Base-by-base conservation (phyloP, 2,113 vertebrate species). In the Chloroceryle aenea region DNA sequence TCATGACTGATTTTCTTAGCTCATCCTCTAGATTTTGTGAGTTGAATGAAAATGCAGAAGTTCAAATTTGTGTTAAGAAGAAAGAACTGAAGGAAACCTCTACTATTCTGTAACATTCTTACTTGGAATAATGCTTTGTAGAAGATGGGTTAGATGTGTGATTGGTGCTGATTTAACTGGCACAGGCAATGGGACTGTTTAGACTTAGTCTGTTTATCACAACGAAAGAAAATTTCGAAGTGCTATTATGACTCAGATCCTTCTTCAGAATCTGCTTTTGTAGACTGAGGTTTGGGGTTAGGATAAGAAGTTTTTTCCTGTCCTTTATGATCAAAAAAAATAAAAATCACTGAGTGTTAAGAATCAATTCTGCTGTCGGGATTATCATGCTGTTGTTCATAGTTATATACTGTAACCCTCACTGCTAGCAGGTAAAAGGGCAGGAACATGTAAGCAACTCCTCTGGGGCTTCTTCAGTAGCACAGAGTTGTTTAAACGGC, bases 21-120 rank as follows among this genome's bases (percentile, higher is more conserved):
- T 78, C 18, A 68, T 69, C 69, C 23, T 61, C 56, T 79, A 92
- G 68, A 95, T 93, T 74, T 91, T 96, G 85, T 59, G 81, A 78
- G 58, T 76, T 91, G 77, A 82, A 87, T 97, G 88, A 93, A 96
- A 97, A 95, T 62, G 42, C 38, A 80, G 58, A 97, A 93, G 73
- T 92, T 72, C 47, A 64, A 48, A 61, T 90, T 68, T 77, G 29
- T 72, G 52, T 94, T 90, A 96, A 93, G 34, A 90, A 73, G 61
- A 52, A 79, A 69, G 32, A 61, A 59, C 10, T 13, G 61, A 42
- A 75, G 47, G 55, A 55, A 77, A 20, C 36, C 53, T 94, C 32
- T 87, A 88, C 76, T 78, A 55, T 15, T 94, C 88, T 90, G 53
- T 87, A 94, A 77, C 76, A 64, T 77, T 82, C 85, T 93, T 94